Evolutionary conservation across 1,140 invertebrate genomes (phyloP).

Genomic region (Steinernema feltiae): DNA sequence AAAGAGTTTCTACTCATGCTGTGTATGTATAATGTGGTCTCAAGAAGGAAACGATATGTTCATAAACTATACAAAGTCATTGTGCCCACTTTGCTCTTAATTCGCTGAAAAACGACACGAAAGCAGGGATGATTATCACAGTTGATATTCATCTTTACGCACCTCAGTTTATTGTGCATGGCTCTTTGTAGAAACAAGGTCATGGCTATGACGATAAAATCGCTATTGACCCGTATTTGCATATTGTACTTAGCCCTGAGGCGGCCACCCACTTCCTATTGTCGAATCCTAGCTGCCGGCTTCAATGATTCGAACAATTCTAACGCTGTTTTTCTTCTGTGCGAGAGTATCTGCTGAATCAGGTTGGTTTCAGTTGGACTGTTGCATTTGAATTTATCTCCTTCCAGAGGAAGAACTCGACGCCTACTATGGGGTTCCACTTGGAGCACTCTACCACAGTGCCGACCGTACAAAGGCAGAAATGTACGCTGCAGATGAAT

Average conservation of each 20-base stretch:
- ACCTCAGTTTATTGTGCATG: not conserved
- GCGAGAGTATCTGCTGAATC: not conserved
- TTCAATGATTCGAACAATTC: not conserved
- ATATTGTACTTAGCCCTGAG: not conserved
- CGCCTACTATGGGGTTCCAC: not conserved
- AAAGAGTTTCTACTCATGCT: not conserved
- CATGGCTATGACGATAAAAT: not conserved
- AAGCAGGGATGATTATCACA: not conserved
- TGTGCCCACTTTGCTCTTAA: not conserved
- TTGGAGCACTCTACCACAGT: not conserved
- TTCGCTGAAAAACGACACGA: not conserved
- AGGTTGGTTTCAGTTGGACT: not conserved
- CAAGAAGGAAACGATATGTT: not conserved
- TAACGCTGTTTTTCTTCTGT: not conserved
- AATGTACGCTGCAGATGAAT: conserved; percentile 53
- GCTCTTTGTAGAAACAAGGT: not conserved
- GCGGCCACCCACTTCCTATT: not conserved
- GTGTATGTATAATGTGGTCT: conserved; percentile 5
- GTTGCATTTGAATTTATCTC: not conserved
- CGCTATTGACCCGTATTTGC: not conserved
- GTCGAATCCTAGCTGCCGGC: not conserved
- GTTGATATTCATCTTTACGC: not conserved
- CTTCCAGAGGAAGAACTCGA: not conserved
- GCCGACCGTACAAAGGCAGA: conserved; percentile 30
- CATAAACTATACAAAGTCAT: no score